Evolutionary conservation across 1,140 invertebrate genomes (phyloP).

Genomic region (Anoplolepis gracilipes): DNA sequence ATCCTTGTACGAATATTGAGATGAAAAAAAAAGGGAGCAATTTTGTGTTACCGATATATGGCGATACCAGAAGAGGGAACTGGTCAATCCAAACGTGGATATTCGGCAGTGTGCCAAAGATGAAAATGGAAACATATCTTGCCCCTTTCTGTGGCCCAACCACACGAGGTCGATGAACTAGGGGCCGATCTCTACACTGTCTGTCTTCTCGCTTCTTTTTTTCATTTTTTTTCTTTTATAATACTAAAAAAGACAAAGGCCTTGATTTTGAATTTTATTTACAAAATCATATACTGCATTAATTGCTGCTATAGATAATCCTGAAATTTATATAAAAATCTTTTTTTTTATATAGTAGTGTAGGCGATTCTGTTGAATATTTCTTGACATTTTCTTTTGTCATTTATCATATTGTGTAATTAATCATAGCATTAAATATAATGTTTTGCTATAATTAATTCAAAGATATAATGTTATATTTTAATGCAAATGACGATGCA

Average conservation of each 20-base stretch:
- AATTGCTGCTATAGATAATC: slow-evolving; percentile 32
- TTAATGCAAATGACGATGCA: background rate
- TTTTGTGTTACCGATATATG: slow-evolving; percentile 52
- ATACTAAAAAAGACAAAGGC: background rate
- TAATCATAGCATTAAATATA: background rate
- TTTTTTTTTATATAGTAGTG: background rate
- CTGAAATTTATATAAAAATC: slow-evolving; percentile 48
- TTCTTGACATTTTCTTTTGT: background rate
- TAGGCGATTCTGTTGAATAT: background rate
- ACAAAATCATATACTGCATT: slow-evolving; percentile 52
- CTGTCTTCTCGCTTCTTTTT: slow-evolving; percentile 25
- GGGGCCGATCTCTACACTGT: slow-evolving; percentile 56
- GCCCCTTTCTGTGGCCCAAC: slow-evolving; percentile 71
- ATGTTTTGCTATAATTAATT: background rate
- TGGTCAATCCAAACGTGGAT: slow-evolving; percentile 63
- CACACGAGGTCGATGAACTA: slow-evolving; percentile 74
- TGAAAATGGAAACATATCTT: slow-evolving; percentile 85
- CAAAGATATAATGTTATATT: background rate
- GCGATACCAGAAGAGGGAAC: slow-evolving; percentile 49
- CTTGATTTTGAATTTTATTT: slow-evolving; percentile 32
- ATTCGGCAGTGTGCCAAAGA: slow-evolving; percentile 81
- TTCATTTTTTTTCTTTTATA: slow-evolving; percentile 8
- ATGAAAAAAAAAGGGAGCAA: slow-evolving; percentile 22
- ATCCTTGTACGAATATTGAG: background rate
- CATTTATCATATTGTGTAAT: background rate